Evolutionary conservation across 1,140 invertebrate genomes (phyloP), one percentile per base, ranked within the genome.

Genomic region (Magallana ariakensis): DNA sequence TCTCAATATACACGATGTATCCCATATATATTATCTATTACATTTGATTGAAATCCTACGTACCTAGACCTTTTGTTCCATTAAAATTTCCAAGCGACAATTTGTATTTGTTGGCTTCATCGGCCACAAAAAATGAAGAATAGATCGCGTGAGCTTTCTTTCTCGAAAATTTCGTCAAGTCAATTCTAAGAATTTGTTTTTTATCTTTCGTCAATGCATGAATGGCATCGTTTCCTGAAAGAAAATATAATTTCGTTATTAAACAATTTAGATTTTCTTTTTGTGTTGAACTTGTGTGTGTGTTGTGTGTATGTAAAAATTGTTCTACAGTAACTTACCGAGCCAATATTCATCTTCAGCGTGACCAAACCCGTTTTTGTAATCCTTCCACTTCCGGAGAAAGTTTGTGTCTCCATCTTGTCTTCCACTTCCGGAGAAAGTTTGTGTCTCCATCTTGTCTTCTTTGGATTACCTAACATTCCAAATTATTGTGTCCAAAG

Each of bases 341-440:
- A 58, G 57, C 57, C 57, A 58, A 58, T 58, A 58, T 58, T 58
- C 57, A 7, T 57, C 57, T 2, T 3, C 13, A 46, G 80, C 11
- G 54, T 87, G 22, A 0, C 85, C 85, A 70, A 87, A 87, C 15
- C 85, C 85, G 10, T 87, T 83, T 53, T 70, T 87, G 75, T 87
- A 87, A 10, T 16, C 16, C n/a, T n/a, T n/a, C n/a, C n/a, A n/a
- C n/a, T n/a, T n/a, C n/a, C n/a, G n/a, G n/a, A n/a, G n/a, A n/a
- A n/a, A n/a, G n/a, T n/a, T n/a, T n/a, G n/a, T n/a, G n/a, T n/a
- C n/a, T n/a, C n/a, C n/a, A n/a, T n/a, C n/a, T n/a, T n/a, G n/a
- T n/a, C 10, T 53, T 70, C 85, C 85, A 87, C 16, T 54, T n/a
- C 4, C 13, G 9, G 16, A 83, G 1, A 15, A 87, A 66, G 19